phyloP scores from a whole-genome alignment of 1,140 invertebrate species.

The Chymomyza costata region DNA sequence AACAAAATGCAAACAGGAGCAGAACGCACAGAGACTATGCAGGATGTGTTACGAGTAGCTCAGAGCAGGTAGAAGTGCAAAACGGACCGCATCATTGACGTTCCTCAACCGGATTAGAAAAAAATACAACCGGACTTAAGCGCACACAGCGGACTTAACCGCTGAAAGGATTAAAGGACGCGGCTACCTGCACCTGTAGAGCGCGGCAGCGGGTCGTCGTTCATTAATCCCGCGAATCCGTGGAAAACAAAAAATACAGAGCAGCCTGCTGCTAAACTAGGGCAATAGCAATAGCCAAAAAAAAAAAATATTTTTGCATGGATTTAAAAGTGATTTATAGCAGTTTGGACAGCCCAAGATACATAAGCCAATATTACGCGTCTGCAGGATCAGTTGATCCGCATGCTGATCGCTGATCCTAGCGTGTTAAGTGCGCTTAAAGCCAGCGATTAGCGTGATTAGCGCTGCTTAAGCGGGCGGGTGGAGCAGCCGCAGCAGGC shows the following conservation, averaged over 20 bases:
- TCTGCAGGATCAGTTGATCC: conserved; percentile 39
- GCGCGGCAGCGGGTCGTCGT: conserved; percentile 12
- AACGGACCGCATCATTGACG: conserved; percentile 61
- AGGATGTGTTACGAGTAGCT: too few relatives aligned
- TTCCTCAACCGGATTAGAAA: conserved; percentile 54
- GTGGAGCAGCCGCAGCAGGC: conserved; percentile 29
- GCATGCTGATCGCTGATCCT: conserved; percentile 39
- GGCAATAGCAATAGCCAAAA: conserved; percentile 11
- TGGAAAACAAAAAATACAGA: conserved; percentile 24
- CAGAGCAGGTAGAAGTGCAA: conserved; percentile 18
- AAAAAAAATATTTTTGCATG: background rate
- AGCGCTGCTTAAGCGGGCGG: conserved; percentile 46
- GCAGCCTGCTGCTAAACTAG: conserved; percentile 37
- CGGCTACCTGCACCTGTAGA: conserved; percentile 47
- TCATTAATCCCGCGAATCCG: conserved; percentile 60
- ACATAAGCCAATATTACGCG: conserved; percentile 66
- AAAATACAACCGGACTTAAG: conserved; percentile 55
- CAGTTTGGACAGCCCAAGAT: conserved; percentile 21
- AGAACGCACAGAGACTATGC: background rate
- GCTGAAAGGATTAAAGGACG: conserved; percentile 58
- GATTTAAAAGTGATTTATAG: conserved; percentile 65
- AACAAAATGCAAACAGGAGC: too few relatives aligned
- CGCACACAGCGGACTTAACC: conserved; percentile 26
- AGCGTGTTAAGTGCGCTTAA: background rate
- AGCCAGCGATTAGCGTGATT: conserved; percentile 45